These are phyloP conservation scores for Ageneiosus marmoratus DNA, from an alignment of 2,113 vertebrate genomes.

Conservation along the genomic window DNA sequence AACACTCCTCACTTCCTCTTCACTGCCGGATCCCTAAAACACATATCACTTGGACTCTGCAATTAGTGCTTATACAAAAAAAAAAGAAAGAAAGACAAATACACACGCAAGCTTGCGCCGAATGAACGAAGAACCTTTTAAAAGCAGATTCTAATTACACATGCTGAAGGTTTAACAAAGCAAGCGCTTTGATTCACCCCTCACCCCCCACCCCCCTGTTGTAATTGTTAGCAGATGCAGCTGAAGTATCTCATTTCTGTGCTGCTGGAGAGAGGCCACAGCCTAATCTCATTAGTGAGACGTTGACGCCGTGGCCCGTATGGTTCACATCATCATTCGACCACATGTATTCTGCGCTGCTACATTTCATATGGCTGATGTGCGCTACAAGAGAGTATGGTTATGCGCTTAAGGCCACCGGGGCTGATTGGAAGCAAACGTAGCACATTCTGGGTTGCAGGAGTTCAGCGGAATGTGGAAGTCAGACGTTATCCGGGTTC, in stretches of 20 bases:
- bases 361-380: constrained; percentile 55
- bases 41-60: constrained; percentile 52
- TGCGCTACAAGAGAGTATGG: constrained; percentile 29
- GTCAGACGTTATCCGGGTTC: constrained; percentile 23
- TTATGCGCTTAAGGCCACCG: constrained; percentile 38
- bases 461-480: constrained; percentile 10
- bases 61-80: constrained; percentile 50
- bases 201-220: constrained; percentile 54
- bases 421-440: constrained; percentile 68
- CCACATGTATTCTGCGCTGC: constrained; percentile 54
- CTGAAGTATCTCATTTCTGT: constrained; percentile 69
- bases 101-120: constrained; percentile 36
- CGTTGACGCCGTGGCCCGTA: constrained; percentile 66
- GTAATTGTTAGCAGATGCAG: constrained; percentile 80
- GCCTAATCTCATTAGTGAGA: constrained; percentile 77
- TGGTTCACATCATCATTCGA: constrained; percentile 55
- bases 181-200: constrained; percentile 56
- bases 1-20: constrained; percentile 35
- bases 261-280: constrained; percentile 64
- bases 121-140: constrained; percentile 48
- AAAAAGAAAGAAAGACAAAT: constrained; percentile 31
- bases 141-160: constrained; percentile 58
- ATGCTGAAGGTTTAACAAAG: constrained; percentile 63
- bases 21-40: constrained; percentile 44
- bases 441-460: constrained; percentile 20